These are phyloP conservation scores for Euplagia quadripunctaria DNA, from an alignment of 2,888 invertebrate genomes.

Conservation along the genomic window DNA sequence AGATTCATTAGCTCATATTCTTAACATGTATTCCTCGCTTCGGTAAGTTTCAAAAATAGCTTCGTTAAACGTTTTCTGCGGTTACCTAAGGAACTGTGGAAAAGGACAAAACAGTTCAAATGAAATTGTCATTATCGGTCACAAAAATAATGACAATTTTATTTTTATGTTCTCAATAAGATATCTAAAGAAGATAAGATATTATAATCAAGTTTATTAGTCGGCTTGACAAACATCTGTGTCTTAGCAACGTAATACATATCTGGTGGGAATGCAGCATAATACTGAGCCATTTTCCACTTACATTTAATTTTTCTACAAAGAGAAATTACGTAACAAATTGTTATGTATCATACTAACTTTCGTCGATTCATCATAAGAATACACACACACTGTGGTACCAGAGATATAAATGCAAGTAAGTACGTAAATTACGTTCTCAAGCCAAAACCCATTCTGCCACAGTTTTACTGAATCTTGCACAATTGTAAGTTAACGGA, in stretches of 20 bases:
- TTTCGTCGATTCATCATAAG: not conserved
- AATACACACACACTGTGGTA: not conserved
- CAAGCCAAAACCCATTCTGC: not conserved
- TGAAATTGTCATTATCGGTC: too few species aligned
- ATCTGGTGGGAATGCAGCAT: not conserved
- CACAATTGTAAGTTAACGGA: not conserved
- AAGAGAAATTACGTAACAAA: not conserved
- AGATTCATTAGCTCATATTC: too few species aligned
- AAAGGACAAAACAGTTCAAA: too few species aligned
- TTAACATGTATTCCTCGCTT: too few species aligned
- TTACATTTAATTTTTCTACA: not conserved
- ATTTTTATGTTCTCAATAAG: too few species aligned
- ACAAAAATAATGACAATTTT: too few species aligned
- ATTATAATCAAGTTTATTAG: not conserved
- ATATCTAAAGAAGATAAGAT: not conserved
- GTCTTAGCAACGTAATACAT: not conserved
- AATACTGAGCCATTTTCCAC: not conserved
- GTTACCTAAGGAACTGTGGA: too few species aligned
- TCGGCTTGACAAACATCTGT: not conserved
- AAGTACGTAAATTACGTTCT: not conserved
- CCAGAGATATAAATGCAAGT: not conserved
- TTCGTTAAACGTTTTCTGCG: too few species aligned
- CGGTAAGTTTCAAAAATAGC: too few species aligned
- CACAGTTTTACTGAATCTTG: not conserved
- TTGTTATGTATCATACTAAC: not conserved